Evolutionary conservation across 2,113 vertebrate genomes (phyloP), one percentile per base, ranked within the genome.

Genomic region (Prolemur simus): DNA sequence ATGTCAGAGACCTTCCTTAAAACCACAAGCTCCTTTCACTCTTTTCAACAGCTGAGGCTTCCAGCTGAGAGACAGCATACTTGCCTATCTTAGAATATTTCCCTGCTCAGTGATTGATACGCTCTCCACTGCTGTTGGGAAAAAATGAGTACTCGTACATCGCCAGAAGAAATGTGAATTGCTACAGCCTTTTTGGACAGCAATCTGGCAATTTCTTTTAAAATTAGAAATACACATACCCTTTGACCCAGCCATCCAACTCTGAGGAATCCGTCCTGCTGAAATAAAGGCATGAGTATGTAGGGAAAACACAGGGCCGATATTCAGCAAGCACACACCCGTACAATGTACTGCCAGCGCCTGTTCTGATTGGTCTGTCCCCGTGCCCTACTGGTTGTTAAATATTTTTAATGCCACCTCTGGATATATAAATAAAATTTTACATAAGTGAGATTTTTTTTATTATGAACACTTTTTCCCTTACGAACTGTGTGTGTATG

Each of bases 1-100:
- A 97, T 98, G 98, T 98, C 98, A 98, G 96, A 98, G 96, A 96
- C 88, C 98, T 98, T 98, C 98, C 96, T 98, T 97, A 98, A 98
- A 99, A 98, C 98, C 98, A 95, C 98, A 97, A 92, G 96, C 58
- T 82, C 96, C 95, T 95, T 95, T 96, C 95, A 88, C 89, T 98
- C 93, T 97, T 98, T 98, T 99, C 98, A 99, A 97, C 98, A 98
- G 47, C 97, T 98, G 94, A 89, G 39, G 91, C 97, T 97, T 97
- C 96, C 98, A 98, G 94, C 98, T 98, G 97, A 92, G 97, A 98
- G 93, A 93, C 83, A 97, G 94, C 97, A 98, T 81, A 91, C 56
- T 89, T 73, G 87, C 94, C 84, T 86, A 91, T 97, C 92, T 97
- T 58, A 93, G 85, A 95, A 63, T 95, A 87, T 96, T 98, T 83